phyloP scores from a whole-genome alignment of 2,888 invertebrate species.

The Nemotelus nigrinus region DNA sequence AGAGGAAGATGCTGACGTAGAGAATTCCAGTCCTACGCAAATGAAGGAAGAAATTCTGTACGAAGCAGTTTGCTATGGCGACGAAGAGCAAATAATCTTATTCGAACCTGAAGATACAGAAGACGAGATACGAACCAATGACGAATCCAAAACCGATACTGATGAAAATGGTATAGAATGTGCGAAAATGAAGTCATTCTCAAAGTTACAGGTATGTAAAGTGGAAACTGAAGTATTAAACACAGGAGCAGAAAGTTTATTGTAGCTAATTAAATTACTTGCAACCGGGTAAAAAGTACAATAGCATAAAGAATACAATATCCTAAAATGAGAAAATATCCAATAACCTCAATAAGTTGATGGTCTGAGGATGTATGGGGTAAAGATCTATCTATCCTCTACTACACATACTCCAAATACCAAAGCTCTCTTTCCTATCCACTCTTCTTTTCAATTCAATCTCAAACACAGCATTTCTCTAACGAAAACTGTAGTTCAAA shows the following conservation, averaged over 20 bases:
- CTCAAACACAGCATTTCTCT: background rate
- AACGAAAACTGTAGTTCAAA: background rate
- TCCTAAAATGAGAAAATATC: too few species aligned
- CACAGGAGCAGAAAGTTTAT: too few species aligned
- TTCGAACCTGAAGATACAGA: conserved; percentile 12
- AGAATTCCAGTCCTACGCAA: background rate
- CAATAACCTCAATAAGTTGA: too few species aligned
- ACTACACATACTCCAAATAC: background rate
- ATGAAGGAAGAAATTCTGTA: conserved; percentile 5
- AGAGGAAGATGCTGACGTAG: conserved; percentile 1
- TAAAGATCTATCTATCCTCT: too few species aligned
- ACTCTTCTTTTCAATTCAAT: background rate
- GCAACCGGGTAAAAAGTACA: too few species aligned
- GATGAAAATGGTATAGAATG: background rate
- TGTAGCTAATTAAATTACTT: too few species aligned
- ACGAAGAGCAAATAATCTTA: conserved; percentile 21
- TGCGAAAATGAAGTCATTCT: background rate
- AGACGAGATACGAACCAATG: background rate
- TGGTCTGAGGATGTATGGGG: too few species aligned
- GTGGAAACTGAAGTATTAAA: too few species aligned
- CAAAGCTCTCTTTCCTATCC: background rate
- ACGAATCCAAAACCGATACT: background rate
- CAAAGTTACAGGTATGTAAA: too few species aligned
- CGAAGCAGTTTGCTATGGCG: conserved; percentile 28
- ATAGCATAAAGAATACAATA: too few species aligned